Conservation (phyloP, 1,140 invertebrate genomes). For the Drosophila ironensis region DNA sequence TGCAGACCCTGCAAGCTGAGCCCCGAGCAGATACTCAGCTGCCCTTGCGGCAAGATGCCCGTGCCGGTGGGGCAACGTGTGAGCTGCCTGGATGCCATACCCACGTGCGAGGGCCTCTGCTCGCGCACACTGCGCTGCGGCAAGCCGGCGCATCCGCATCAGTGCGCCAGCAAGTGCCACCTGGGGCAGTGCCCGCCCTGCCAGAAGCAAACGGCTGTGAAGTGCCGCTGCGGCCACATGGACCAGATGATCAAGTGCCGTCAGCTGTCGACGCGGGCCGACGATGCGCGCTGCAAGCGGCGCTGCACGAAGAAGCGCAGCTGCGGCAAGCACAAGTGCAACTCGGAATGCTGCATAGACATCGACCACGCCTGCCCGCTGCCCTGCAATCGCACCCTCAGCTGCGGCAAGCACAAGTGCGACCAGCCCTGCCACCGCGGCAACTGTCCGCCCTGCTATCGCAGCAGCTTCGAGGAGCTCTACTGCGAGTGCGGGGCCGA, state of each 20-base stretch:
- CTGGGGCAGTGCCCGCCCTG: slow-evolving; percentile 91
- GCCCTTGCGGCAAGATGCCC: slow-evolving; percentile 91
- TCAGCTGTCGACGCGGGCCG: slow-evolving; percentile 86
- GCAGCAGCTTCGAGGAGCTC: slow-evolving; percentile 95
- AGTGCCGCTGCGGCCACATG: slow-evolving; percentile 95
- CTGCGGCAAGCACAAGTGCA: slow-evolving; percentile 95
- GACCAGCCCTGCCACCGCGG: slow-evolving; percentile 94
- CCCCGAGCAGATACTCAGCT: slow-evolving; percentile 87
- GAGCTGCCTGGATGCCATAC: slow-evolving; percentile 92
- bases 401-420: slow-evolving; percentile 94
- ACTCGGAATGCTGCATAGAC: slow-evolving; percentile 92
- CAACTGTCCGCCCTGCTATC: slow-evolving; percentile 91
- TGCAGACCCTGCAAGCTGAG: slow-evolving; percentile 84
- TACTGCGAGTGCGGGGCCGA: slow-evolving; percentile 94
- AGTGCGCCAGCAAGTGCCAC: slow-evolving; percentile 89
- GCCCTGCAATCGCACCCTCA: slow-evolving; percentile 90
- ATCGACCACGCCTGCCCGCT: slow-evolving; percentile 92
- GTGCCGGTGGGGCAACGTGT: slow-evolving; percentile 82
- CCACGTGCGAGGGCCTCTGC: slow-evolving; percentile 92
- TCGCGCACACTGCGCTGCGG: slow-evolving; percentile 91
- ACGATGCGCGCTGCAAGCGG: slow-evolving; percentile 91
- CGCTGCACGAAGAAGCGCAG: slow-evolving; percentile 92
- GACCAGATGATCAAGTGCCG: slow-evolving; percentile 91
- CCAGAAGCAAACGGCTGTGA: slow-evolving; percentile 88
- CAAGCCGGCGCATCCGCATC: slow-evolving; percentile 86